These are phyloP conservation scores for Macrobrachium rosenbergii DNA, from an alignment of 1,140 invertebrate species.

Conservation along the genomic window DNA sequence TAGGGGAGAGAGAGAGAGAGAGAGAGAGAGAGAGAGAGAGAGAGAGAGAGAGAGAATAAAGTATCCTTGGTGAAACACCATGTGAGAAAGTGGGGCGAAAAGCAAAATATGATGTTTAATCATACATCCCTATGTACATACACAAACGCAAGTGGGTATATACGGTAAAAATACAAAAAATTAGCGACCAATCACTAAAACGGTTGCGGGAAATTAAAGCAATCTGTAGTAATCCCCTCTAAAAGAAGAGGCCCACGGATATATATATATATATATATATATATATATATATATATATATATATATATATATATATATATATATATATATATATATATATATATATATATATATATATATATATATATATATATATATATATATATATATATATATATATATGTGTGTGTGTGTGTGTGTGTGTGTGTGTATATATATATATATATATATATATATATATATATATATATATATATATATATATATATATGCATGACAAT, in stretches of 20 bases:
- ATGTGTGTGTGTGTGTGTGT: background rate
- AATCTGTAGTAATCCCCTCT: too few species aligned
- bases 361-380: background rate
- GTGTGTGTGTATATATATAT: background rate
- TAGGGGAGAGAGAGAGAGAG: too few species aligned
- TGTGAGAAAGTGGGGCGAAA: too few species aligned
- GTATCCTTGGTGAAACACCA: too few species aligned
- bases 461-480: constrained; percentile 3
- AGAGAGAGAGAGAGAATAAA: background rate
- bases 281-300: constrained; percentile 10
- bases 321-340: constrained; percentile 9
- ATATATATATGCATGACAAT: constrained; percentile 17
- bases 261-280: constrained; percentile 9
- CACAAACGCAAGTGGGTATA: too few species aligned
- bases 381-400: background rate
- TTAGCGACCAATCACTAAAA: too few species aligned
- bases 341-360: constrained; percentile 14
- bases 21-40: too few species aligned
- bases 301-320: background rate
- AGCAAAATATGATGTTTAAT: background rate
- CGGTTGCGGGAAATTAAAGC: too few species aligned
- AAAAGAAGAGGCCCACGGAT: too few species aligned
- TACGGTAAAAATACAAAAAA: too few species aligned
- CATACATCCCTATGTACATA: background rate
- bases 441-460: background rate